phyloP scores from a whole-genome alignment of 2,888 invertebrate species.

The Hydriomena furcata region DNA sequence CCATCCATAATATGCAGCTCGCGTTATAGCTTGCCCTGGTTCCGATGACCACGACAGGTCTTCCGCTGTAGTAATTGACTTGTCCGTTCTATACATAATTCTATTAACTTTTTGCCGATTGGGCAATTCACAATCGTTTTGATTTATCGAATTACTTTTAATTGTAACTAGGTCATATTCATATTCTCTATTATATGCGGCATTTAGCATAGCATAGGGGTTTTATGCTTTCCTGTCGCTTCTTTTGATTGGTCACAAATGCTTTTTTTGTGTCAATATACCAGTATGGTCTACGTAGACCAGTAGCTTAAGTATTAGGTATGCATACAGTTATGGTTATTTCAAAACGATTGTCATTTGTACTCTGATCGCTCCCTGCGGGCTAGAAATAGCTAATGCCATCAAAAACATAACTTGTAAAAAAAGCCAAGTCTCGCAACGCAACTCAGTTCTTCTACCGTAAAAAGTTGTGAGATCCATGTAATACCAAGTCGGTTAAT shows the following conservation, averaged over 20 bases:
- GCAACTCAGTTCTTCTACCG: no score
- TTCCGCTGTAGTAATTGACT: constrained; percentile 29
- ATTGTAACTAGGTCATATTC: background rate
- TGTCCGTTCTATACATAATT: constrained; percentile 16
- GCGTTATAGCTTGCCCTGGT: constrained; percentile 31
- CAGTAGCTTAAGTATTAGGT: no score
- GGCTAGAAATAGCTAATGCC: no score
- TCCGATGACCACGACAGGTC: constrained; percentile 29
- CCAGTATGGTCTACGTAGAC: background rate
- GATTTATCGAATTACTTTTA: constrained; percentile 11
- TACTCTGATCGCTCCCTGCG: background rate
- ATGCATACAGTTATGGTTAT: background rate
- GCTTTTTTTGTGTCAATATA: background rate
- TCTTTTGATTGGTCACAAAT: background rate
- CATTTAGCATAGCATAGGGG: background rate
- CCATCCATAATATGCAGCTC: constrained; percentile 55
- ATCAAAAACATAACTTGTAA: no score
- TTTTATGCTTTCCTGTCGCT: constrained; percentile 2
- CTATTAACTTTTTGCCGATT: constrained; percentile 15
- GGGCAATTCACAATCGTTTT: background rate
- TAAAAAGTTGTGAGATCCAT: no score
- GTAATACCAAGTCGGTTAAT: no score
- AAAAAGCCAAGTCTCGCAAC: no score
- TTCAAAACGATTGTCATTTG: background rate
- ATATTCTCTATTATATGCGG: constrained; percentile 1